These are phyloP conservation scores for Leucoraja ocellata DNA, from an alignment of 2,797 vertebrate species.

Conservation along the genomic window DNA sequence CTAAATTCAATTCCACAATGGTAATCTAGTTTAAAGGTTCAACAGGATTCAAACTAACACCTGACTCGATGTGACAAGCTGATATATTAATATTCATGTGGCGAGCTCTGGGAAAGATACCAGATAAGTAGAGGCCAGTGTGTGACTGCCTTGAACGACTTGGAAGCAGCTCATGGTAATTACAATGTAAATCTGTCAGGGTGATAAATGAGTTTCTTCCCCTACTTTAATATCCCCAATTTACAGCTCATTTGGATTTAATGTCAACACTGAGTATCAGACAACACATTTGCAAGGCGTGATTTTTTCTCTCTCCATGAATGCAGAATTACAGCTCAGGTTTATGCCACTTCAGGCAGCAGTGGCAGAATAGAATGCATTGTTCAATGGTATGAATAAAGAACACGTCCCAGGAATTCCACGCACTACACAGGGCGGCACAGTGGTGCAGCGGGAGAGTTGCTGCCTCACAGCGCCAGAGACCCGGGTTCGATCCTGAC, in stretches of 20 bases:
- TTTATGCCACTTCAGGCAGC: background rate
- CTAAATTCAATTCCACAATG: background rate
- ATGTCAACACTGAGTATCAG: slow-evolving; percentile 32
- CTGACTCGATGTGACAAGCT: slow-evolving; percentile 31
- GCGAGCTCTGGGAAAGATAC: background rate
- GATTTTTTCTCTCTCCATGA: background rate
- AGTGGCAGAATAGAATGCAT: background rate
- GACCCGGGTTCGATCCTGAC: too few species aligned
- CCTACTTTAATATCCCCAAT: slow-evolving; percentile 25
- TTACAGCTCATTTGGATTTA: slow-evolving; percentile 33
- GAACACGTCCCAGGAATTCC: background rate
- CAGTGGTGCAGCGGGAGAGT: too few species aligned
- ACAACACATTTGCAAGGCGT: slow-evolving; percentile 6
- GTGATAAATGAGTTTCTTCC: slow-evolving; percentile 37
- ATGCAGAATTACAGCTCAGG: background rate
- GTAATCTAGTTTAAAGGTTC: slow-evolving; percentile 15
- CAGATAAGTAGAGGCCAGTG: slow-evolving; percentile 21
- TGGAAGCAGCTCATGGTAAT: slow-evolving; percentile 16
- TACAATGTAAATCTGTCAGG: slow-evolving; percentile 34
- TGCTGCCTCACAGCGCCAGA: too few species aligned
- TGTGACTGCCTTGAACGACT: slow-evolving; percentile 26
- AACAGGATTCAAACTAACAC: slow-evolving; percentile 24
- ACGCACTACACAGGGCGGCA: background rate
- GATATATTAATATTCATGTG: slow-evolving; percentile 26
- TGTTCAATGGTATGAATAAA: background rate